Percentiles rank a stretch among this genome's conserved stretches.
phyloP scores from a whole-genome alignment of 2,113 vertebrate genomes.

The Lagopus leucura region DNA sequence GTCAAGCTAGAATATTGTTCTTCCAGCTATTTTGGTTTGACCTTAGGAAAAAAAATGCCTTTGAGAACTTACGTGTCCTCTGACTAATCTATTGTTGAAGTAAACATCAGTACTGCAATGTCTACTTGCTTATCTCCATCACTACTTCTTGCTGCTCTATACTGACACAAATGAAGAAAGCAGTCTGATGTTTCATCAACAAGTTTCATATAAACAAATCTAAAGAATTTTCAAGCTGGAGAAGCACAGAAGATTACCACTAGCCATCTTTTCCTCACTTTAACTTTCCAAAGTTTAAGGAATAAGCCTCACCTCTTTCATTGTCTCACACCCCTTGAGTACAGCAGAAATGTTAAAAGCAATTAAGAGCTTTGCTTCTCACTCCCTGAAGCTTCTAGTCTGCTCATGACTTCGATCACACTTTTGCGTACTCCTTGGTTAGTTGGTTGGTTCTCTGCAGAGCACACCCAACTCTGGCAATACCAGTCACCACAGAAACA shows the following conservation, averaged over 20 bases:
- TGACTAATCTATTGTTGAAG: not conserved
- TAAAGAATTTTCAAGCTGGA: not conserved
- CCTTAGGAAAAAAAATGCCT: not conserved
- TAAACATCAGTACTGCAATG: not conserved
- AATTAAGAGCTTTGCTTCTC: not conserved
- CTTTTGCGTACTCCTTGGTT: not conserved
- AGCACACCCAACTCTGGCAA: not conserved
- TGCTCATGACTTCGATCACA: not conserved
- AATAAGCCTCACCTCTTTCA: not conserved
- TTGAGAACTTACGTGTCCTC: not conserved
- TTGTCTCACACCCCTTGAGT: accelerated
- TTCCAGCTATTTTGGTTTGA: not conserved
- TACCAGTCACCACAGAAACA: not conserved
- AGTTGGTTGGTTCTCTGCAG: not conserved
- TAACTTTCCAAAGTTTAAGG: not conserved
- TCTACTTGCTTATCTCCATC: not conserved
- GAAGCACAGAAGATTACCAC: not conserved
- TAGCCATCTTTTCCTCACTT: not conserved
- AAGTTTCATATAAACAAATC: not conserved
- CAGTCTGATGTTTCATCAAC: not conserved
- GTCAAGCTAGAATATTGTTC: not conserved
- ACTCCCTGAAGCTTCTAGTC: not conserved
- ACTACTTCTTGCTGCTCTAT: not conserved
- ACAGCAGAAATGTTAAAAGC: not conserved
- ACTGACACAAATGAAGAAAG: not conserved